Conservation (phyloP, 2,888 invertebrate species). For the Acanthococcus lagerstroemiae region DNA sequence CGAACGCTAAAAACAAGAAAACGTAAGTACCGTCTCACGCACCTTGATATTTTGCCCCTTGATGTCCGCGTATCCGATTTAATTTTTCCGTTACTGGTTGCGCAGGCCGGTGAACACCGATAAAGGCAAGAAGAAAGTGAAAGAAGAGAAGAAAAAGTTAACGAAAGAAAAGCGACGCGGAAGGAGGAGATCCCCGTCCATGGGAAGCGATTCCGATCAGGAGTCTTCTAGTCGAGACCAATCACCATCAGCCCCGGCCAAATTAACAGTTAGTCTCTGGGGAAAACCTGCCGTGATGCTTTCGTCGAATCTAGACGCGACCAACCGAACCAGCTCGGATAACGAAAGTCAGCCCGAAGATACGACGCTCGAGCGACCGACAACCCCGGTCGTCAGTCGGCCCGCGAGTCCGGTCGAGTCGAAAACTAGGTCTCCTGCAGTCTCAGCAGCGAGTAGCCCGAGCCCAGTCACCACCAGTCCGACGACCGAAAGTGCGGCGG, state of each 20-base stretch:
- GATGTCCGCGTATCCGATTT: neutral
- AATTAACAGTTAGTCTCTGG: constrained; percentile 19
- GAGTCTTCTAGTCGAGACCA: constrained; percentile 21
- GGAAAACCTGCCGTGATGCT: constrained; percentile 1
- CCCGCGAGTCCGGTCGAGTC: neutral
- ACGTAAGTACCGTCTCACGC: constrained; percentile 15
- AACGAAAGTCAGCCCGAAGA: neutral
- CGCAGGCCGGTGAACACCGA: constrained; percentile 9
- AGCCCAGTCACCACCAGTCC: neutral
- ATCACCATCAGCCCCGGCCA: constrained; percentile 13
- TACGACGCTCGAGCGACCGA: too few relatives aligned
- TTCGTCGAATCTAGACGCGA: neutral
- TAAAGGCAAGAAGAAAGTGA: constrained; percentile 11
- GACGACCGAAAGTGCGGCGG: too few relatives aligned
- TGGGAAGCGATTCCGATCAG: constrained; percentile 13
- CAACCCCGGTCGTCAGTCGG: neutral
- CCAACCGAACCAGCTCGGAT: neutral
- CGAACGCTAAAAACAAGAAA: constrained; percentile 10
- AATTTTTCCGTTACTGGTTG: neutral
- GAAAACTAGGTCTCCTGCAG: too few relatives aligned
- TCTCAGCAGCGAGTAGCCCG: neutral
- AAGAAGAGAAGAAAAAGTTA: constrained; percentile 19
- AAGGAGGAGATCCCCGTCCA: constrained; percentile 22
- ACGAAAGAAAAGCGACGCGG: constrained; percentile 22
- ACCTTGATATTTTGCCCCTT: too few relatives aligned